These are phyloP conservation scores for Drosophila formosana DNA, from an alignment of 2,888 invertebrate species.

Conservation along the genomic window DNA sequence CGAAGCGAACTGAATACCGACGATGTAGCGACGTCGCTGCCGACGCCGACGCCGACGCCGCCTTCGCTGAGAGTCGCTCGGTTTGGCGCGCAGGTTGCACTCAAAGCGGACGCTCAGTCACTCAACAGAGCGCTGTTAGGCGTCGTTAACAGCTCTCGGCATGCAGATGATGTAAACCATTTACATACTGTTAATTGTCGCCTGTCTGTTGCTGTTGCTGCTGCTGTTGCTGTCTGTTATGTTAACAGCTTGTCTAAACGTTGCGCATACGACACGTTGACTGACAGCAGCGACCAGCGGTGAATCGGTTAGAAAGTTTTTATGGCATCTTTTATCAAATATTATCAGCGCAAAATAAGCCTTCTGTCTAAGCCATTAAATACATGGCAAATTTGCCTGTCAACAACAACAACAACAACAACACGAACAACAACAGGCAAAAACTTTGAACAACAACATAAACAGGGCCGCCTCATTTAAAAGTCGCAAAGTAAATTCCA, in stretches of 20 bases:
- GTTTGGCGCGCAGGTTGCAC: constrained; percentile 71
- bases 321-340: constrained; percentile 40
- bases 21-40: constrained; percentile 14
- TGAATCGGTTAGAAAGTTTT: constrained; percentile 24
- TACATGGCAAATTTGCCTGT: constrained; percentile 71
- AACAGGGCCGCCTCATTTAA: constrained; percentile 12
- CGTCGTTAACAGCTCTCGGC: constrained; percentile 35
- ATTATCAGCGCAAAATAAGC: constrained; percentile 49
- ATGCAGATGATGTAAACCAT: constrained; percentile 56
- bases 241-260: too few relatives aligned
- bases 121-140: constrained; percentile 26
- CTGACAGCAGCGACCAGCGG: constrained; percentile 1
- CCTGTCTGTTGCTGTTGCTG: constrained; percentile 9
- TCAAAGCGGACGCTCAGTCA: constrained; percentile 52
- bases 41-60: constrained; percentile 24
- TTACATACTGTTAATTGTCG: constrained; percentile 34
- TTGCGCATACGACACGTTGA: constrained; percentile 37
- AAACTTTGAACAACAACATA: constrained; percentile 60
- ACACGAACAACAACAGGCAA: constrained; percentile 23
- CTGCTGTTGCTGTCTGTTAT: constrained; percentile 18
- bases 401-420: constrained; percentile 39
- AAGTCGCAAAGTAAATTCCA: constrained; percentile 77
- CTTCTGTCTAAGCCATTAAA: constrained; percentile 74
- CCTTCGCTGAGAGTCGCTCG: constrained; percentile 41
- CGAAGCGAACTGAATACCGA: constrained; percentile 35